These are phyloP conservation scores for Watsonalla cultraria DNA, from an alignment of 2,888 invertebrate genomes.

Conservation along the genomic window DNA sequence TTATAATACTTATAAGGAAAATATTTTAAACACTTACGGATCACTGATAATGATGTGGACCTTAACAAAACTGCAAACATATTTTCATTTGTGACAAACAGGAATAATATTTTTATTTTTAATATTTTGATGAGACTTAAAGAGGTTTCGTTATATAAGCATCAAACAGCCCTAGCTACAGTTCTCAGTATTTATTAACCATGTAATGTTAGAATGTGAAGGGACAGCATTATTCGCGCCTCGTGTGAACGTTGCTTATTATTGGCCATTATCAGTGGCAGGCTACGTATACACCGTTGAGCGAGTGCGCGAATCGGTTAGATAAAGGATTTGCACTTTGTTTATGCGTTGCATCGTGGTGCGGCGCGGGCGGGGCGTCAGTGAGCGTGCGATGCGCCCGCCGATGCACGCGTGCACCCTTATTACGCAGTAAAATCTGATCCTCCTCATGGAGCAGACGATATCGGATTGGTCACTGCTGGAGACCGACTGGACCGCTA, in stretches of 20 bases:
- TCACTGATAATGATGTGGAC: too few relatives aligned
- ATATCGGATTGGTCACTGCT: conserved; percentile 51
- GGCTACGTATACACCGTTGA: conserved; percentile 26
- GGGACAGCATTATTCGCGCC: too few relatives aligned
- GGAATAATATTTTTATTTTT: too few relatives aligned
- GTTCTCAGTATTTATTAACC: too few relatives aligned
- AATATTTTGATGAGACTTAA: too few relatives aligned
- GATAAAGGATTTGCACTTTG: conserved; percentile 70
- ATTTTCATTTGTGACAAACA: too few relatives aligned
- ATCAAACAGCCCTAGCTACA: too few relatives aligned
- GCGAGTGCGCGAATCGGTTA: conserved; percentile 28
- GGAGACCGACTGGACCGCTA: conserved; percentile 34
- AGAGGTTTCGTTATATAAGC: too few relatives aligned
- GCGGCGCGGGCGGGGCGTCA: conserved; percentile 38
- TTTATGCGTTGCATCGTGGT: conserved; percentile 54
- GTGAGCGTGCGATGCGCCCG: conserved; percentile 57
- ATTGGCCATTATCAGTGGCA: conserved; percentile 47
- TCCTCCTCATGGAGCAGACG: conserved; percentile 16
- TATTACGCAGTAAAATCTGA: conserved; percentile 37
- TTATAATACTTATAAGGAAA: too few relatives aligned
- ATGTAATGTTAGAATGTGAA: too few relatives aligned
- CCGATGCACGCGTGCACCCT: conserved; percentile 49
- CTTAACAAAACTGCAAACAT: too few relatives aligned
- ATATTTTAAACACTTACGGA: too few relatives aligned
- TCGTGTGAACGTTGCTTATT: conserved; percentile 27